These are phyloP conservation scores for Epinotia ramella DNA, from an alignment of 2,888 invertebrate species.

Conservation along the genomic window DNA sequence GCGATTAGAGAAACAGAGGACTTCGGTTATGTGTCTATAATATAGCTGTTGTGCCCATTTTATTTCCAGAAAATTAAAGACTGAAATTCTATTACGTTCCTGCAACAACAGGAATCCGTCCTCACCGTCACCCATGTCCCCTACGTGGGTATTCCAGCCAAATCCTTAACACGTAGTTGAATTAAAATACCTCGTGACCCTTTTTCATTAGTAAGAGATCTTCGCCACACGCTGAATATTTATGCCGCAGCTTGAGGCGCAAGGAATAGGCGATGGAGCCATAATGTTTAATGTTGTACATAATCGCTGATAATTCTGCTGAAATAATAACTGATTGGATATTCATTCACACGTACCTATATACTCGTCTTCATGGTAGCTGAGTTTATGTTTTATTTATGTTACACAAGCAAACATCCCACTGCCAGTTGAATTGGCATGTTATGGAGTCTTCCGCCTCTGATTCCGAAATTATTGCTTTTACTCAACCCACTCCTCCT, in stretches of 20 bases:
- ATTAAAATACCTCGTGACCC: slow-evolving; percentile 85
- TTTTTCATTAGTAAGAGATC: slow-evolving; percentile 85
- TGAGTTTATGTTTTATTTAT: too few relatives aligned
- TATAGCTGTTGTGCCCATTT: background rate
- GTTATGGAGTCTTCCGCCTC: too few relatives aligned
- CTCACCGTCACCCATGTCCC: slow-evolving; percentile 55
- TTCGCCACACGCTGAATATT: slow-evolving; percentile 83
- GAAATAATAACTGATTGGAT: too few relatives aligned
- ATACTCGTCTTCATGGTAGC: too few relatives aligned
- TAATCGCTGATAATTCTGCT: too few relatives aligned
- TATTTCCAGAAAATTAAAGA: background rate
- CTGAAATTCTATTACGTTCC: slow-evolving; percentile 9
- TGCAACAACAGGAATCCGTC: slow-evolving; percentile 45
- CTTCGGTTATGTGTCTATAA: background rate
- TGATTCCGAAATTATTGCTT: too few relatives aligned
- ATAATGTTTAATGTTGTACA: background rate
- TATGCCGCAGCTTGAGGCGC: slow-evolving; percentile 60
- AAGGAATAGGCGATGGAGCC: background rate
- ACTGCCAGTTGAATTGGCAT: too few relatives aligned
- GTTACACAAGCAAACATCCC: too few relatives aligned
- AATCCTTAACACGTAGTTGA: slow-evolving; percentile 85
- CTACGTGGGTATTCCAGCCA: slow-evolving; percentile 61
- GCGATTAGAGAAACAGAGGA: too few relatives aligned
- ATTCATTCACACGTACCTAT: too few relatives aligned
- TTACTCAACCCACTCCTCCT: too few relatives aligned